These are phyloP conservation scores for Dinomys branickii DNA, from an alignment of 2,113 vertebrate genomes.

Conservation along the genomic window DNA sequence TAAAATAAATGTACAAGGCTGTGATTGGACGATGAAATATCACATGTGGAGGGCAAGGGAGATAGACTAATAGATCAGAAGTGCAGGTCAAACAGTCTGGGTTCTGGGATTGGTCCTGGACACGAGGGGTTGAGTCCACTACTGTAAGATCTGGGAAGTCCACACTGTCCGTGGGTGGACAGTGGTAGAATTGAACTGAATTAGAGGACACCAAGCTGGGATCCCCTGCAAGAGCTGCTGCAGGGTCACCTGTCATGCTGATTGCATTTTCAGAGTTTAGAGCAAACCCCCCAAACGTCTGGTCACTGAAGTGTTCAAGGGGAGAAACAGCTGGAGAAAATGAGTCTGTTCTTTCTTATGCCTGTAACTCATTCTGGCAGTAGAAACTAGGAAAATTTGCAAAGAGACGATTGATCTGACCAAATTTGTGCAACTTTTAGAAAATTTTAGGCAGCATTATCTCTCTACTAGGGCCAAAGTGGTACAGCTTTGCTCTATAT, in stretches of 20 bases:
- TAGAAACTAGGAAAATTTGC: constrained; percentile 3
- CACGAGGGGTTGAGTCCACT: background rate
- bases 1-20: background rate
- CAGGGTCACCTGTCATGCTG: background rate
- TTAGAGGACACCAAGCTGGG: background rate
- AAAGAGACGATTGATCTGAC: background rate
- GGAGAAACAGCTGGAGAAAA: background rate
- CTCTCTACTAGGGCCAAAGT: background rate
- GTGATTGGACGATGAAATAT: background rate
- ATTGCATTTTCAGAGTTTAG: background rate
- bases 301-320: background rate
- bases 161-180: background rate
- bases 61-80: background rate
- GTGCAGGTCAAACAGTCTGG: background rate
- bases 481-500: background rate
- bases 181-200: background rate
- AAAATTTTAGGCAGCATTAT: constrained; percentile 30
- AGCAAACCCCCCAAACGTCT: too few relatives aligned
- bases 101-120: background rate
- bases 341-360: background rate
- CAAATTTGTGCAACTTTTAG: background rate
- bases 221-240: background rate
- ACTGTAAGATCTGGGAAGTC: background rate
- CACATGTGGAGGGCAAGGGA: too few relatives aligned
- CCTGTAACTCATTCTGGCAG: background rate